Evolutionary conservation across 2,888 invertebrate genomes (phyloP).

Genomic region (Polylopha cassiicola): DNA sequence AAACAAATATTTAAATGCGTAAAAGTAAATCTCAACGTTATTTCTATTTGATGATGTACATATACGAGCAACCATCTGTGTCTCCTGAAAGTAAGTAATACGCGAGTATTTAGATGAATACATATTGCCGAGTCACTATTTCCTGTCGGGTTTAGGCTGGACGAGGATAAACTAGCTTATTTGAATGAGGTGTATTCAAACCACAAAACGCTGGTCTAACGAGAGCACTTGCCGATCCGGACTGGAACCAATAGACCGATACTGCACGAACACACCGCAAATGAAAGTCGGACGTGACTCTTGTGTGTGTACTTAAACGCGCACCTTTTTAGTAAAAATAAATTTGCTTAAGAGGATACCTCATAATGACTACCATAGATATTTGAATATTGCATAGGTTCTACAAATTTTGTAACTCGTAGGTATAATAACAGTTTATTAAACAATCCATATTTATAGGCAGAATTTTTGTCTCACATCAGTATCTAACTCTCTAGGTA

Average conservation of each 20-base stretch:
- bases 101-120: slow-evolving; percentile 12
- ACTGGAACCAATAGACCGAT: slow-evolving; percentile 34
- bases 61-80: too few relatives aligned
- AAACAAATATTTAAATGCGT: too few relatives aligned
- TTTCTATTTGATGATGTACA: too few relatives aligned
- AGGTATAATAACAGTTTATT: too few relatives aligned
- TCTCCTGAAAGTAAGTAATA: slow-evolving; percentile 17
- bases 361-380: too few relatives aligned
- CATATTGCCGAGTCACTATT: slow-evolving; percentile 9
- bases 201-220: slow-evolving; percentile 45
- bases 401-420: too few relatives aligned
- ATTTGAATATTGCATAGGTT: too few relatives aligned
- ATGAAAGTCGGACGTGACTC: slow-evolving; percentile 44
- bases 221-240: slow-evolving; percentile 31
- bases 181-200: slow-evolving; percentile 43
- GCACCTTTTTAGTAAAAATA: slow-evolving; percentile 8
- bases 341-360: too few relatives aligned
- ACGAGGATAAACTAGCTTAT: slow-evolving; percentile 41
- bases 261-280: slow-evolving; percentile 36
- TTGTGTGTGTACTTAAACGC: slow-evolving; percentile 19
- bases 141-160: slow-evolving; percentile 13
- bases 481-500: too few relatives aligned
- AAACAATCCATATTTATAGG: too few relatives aligned
- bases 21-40: too few relatives aligned
- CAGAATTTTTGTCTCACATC: too few relatives aligned